These are phyloP conservation scores for Cydia amplana DNA, from an alignment of 1,140 invertebrate species.

Conservation along the genomic window DNA sequence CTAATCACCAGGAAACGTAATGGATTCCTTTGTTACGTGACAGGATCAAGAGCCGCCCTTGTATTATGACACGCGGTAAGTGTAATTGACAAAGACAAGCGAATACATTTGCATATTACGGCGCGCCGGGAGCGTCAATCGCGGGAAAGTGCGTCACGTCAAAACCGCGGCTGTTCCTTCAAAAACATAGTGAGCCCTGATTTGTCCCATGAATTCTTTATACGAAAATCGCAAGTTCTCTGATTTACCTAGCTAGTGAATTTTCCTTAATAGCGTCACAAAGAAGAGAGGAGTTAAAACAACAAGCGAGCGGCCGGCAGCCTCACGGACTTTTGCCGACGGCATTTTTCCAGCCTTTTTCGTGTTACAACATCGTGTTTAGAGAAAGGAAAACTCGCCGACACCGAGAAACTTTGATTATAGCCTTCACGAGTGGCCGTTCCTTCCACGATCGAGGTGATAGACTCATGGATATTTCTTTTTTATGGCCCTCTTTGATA, in stretches of 20 bases:
- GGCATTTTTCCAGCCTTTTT: constrained; percentile 75
- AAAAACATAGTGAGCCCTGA: constrained; percentile 24
- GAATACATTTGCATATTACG: constrained; percentile 29
- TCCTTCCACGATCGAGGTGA: constrained; percentile 68
- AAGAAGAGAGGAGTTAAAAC: constrained; percentile 59
- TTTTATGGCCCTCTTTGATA: constrained; percentile 75
- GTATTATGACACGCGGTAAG: constrained; percentile 29
- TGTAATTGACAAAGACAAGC: constrained; percentile 32
- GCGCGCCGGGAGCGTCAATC: constrained; percentile 11
- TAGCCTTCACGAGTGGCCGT: constrained; percentile 74
- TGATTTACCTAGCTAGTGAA: constrained; percentile 55
- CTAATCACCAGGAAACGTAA: constrained; percentile 22
- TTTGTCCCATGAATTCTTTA: constrained; percentile 34
- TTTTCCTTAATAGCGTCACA: constrained; percentile 59
- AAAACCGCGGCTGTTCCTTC: constrained; percentile 9
- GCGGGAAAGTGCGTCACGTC: constrained; percentile 19
- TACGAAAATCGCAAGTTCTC: constrained; percentile 40
- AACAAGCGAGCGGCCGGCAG: constrained; percentile 54
- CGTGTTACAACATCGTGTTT: constrained; percentile 77
- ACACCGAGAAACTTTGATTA: constrained; percentile 77
- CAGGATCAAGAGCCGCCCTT: constrained; percentile 28
- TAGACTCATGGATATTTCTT: constrained; percentile 72
- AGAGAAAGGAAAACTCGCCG: constrained; percentile 75
- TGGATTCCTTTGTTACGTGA: constrained; percentile 24
- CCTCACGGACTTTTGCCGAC: constrained; percentile 63